Percentiles rank a stretch among this genome's conserved stretches.
phyloP scores from a whole-genome alignment of 2,888 invertebrate species.

The Anoncus sp. region DNA sequence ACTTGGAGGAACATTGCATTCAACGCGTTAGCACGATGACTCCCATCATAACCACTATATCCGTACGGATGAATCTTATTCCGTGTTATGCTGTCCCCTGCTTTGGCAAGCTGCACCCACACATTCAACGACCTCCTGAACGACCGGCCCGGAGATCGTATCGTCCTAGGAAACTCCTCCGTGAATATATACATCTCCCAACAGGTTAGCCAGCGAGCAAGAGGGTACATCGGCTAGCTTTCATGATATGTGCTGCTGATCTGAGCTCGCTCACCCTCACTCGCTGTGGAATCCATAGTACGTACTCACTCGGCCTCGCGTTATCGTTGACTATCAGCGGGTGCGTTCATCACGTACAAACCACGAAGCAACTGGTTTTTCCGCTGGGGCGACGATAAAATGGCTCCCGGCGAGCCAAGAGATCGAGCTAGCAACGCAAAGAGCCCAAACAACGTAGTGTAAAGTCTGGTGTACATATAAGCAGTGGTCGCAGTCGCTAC shows the following conservation, averaged over 20 bases:
- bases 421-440: conserved; percentile 25
- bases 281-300: conserved; percentile 11
- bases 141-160: conserved; percentile 57
- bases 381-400: conserved; percentile 45
- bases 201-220: conserved; percentile 47
- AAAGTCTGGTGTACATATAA: conserved; percentile 27
- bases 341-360: conserved; percentile 58
- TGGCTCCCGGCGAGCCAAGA: conserved; percentile 43
- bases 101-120: conserved; percentile 40
- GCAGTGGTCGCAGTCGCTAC: conserved; percentile 19
- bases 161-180: conserved; percentile 60
- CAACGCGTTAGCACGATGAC: conserved; percentile 38
- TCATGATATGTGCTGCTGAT: conserved; percentile 48
- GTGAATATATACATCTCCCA: conserved; percentile 57
- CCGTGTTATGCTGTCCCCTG: conserved; percentile 19
- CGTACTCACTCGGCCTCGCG: conserved; percentile 37
- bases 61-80: conserved; percentile 26
- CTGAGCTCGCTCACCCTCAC: conserved; percentile 48
- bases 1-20: conserved; percentile 39
- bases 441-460: conserved; percentile 18
- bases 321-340: conserved; percentile 61
- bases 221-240: conserved; percentile 46
- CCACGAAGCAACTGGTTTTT: conserved; percentile 64
- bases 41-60: conserved; percentile 25
- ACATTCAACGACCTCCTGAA: conserved; percentile 50